A percentile compares a stretch with the other conserved stretches of the same genome.
Evolutionary conservation across 2,888 invertebrate species (phyloP).

Genomic region (Drosophila mettleri): DNA sequence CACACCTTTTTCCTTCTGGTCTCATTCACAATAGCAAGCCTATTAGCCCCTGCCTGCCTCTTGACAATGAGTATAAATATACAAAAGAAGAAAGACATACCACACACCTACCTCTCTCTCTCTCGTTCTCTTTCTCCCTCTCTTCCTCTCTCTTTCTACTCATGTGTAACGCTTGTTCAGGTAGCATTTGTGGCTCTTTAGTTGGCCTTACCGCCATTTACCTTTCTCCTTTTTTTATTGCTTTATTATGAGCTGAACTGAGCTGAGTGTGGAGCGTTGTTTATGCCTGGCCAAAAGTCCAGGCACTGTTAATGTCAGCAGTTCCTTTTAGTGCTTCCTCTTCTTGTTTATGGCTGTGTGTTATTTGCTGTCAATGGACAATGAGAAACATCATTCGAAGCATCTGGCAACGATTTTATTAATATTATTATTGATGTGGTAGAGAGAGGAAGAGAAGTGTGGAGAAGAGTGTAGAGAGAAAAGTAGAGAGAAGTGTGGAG

Average conservation of each 20-base stretch:
- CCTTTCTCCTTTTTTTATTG: constrained; percentile 67
- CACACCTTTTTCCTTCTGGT: background rate
- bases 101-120: background rate
- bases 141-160: too few relatives aligned
- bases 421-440: too few relatives aligned
- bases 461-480: background rate
- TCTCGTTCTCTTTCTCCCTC: background rate
- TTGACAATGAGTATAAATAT: background rate
- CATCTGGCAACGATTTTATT: constrained; percentile 35
- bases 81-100: background rate
- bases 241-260: constrained; percentile 71
- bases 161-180: constrained; percentile 23
- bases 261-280: constrained; percentile 26
- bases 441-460: background rate
- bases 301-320: constrained; percentile 16
- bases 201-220: constrained; percentile 53
- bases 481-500: background rate
- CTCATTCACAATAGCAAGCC: background rate
- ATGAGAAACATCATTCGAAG: constrained; percentile 23
- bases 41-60: background rate
- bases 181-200: constrained; percentile 69
- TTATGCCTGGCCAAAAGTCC: constrained; percentile 37
- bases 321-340: background rate
- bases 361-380: constrained; percentile 24
- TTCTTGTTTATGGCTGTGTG: constrained; percentile 24